Evolutionary conservation across 1,140 invertebrate species (phyloP).

Genomic region (Druon quercuslanigerum): DNA sequence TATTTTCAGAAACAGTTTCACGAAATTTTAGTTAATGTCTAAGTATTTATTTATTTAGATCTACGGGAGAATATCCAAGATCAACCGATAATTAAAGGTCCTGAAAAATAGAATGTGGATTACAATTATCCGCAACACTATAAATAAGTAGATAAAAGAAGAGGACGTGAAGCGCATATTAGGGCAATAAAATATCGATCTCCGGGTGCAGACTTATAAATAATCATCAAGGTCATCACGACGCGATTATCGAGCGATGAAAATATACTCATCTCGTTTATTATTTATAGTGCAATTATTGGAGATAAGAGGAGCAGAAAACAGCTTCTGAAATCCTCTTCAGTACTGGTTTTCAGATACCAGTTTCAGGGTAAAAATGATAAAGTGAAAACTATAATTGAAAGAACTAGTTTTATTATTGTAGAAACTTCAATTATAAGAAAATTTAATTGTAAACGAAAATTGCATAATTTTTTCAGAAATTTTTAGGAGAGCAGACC

Average conservation of each 20-base stretch:
- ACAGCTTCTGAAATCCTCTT: neutral
- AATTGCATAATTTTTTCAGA: no score
- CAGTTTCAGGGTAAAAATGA: neutral
- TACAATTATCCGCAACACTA: neutral
- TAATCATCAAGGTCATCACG: conserved; percentile 19
- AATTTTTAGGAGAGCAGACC: no score
- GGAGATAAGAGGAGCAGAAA: neutral
- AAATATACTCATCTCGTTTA: conserved; percentile 5
- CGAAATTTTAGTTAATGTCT: no score
- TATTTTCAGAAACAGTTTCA: no score
- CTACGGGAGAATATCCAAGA: no score
- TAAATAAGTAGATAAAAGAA: neutral
- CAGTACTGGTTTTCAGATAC: neutral
- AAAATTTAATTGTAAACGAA: no score
- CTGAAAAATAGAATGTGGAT: no score
- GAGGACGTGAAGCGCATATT: neutral
- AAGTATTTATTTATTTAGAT: no score
- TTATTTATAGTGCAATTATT: conserved; percentile 14
- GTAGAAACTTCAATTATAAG: no score
- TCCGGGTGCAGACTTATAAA: neutral
- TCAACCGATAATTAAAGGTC: no score
- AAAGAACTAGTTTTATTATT: no score
- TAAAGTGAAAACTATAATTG: no score
- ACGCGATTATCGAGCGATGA: conserved; percentile 13
- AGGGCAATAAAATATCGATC: conserved; percentile 18